These are phyloP conservation scores for Drosophila quasianomalipes DNA, from an alignment of 2,888 invertebrate genomes.

Conservation along the genomic window DNA sequence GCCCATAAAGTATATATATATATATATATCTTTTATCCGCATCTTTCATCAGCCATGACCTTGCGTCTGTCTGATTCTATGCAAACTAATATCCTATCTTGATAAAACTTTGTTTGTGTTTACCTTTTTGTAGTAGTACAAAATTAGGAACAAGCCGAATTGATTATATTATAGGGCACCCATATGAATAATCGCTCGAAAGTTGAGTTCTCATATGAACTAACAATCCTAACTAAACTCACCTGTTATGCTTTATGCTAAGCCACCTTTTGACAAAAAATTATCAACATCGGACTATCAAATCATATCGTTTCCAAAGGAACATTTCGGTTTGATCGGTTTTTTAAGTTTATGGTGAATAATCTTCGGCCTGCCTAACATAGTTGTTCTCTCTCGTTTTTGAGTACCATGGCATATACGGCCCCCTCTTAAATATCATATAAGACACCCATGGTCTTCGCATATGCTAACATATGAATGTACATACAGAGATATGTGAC, in stretches of 20 bases:
- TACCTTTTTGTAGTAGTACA: not conserved
- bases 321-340: not conserved
- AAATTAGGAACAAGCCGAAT: not conserved
- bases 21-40: not conserved
- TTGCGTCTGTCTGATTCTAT: not conserved
- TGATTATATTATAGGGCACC: not conserved
- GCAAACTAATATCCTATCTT: not conserved
- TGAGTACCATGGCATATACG: too few relatives aligned
- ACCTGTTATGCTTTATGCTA: not conserved
- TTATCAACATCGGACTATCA: not conserved
- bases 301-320: not conserved
- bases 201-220: not conserved
- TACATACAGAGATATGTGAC: conserved; percentile 14
- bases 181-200: not conserved
- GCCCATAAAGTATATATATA: not conserved
- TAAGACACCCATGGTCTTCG: not conserved
- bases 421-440: not conserved
- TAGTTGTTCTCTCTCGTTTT: not conserved
- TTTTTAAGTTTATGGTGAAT: not conserved
- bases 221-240: not conserved
- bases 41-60: not conserved
- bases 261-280: not conserved
- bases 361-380: too few relatives aligned
- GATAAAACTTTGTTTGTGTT: not conserved
- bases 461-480: conserved; percentile 13